Conservation (phyloP, 1,140 invertebrate genomes). For the Drosophila quadrilineata region DNA sequence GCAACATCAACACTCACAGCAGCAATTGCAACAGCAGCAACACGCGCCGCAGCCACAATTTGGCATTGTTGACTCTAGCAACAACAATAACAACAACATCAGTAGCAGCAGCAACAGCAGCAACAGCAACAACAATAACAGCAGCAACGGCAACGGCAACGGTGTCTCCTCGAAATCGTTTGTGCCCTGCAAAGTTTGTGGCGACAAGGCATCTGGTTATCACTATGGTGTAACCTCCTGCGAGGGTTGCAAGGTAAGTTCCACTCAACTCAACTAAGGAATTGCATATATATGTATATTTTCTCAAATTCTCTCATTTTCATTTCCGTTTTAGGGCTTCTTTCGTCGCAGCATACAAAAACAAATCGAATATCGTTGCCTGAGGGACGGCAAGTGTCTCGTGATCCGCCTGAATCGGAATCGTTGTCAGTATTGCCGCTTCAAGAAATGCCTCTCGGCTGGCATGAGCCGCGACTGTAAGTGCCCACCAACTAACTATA, state of each 20-base stretch:
- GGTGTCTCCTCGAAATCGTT: conserved; percentile 87
- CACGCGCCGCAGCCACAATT: conserved; percentile 37
- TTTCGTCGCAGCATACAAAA: conserved; percentile 97
- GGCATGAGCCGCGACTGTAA: conserved; percentile 98
- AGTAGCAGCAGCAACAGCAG: conserved; percentile 35
- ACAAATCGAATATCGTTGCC: conserved; percentile 98
- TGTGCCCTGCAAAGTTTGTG: conserved; percentile 98
- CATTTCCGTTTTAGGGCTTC: conserved; percentile 86
- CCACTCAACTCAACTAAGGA: too few relatives aligned
- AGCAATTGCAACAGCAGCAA: conserved; percentile 39
- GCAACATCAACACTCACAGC: neutral
- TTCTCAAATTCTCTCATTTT: neutral
- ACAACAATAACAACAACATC: conserved; percentile 82
- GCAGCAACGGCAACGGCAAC: conserved; percentile 86
- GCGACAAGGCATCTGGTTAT: conserved; percentile 99
- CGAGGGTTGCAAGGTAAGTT: conserved; percentile 98
- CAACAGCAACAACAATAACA: conserved; percentile 33
- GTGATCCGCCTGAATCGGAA: conserved; percentile 98
- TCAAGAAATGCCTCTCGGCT: conserved; percentile 98
- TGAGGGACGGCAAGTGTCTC: conserved; percentile 97
- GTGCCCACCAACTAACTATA: conserved; percentile 30
- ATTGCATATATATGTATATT: too few relatives aligned
- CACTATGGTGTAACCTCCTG: conserved; percentile 99
- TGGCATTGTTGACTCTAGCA: conserved; percentile 34
- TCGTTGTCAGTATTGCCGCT: conserved; percentile 98